Evolutionary conservation across 1,140 invertebrate genomes (phyloP).

Genomic region (Agraylea sexmaculata): DNA sequence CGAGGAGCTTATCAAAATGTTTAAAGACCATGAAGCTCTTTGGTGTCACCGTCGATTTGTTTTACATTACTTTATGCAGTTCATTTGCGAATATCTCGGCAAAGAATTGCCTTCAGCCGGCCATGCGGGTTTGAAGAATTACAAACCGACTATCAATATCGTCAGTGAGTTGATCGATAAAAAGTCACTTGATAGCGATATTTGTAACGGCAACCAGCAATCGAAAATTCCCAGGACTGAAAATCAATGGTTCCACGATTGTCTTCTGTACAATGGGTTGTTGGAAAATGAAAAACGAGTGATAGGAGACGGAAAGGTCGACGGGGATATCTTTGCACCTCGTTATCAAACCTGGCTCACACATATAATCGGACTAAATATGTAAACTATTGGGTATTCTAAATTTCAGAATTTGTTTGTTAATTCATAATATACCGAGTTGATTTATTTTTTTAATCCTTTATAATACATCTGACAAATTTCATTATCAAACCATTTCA

Average conservation of each 20-base stretch:
- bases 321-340: too few species aligned
- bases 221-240: slow-evolving; percentile 33
- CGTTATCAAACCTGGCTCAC: too few species aligned
- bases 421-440: too few species aligned
- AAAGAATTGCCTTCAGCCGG: slow-evolving; percentile 20
- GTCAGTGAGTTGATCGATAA: slow-evolving; percentile 27
- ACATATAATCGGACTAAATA: too few species aligned
- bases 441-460: too few species aligned
- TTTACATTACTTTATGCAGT: slow-evolving; percentile 7
- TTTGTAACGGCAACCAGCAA: slow-evolving; percentile 28
- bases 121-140: slow-evolving; percentile 8
- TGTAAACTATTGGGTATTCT: too few species aligned
- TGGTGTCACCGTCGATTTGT: slow-evolving; percentile 16
- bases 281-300: slow-evolving; percentile 32
- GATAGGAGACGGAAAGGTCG: too few species aligned
- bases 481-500: too few species aligned
- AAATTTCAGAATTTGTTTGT: too few species aligned
- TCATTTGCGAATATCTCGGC: slow-evolving; percentile 28
- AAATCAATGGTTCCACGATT: slow-evolving; percentile 29
- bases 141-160: slow-evolving; percentile 8
- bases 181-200: slow-evolving; percentile 24
- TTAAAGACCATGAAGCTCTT: slow-evolving; percentile 12
- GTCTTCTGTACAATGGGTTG: slow-evolving; percentile 30
- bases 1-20: slow-evolving; percentile 11
- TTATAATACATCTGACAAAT: too few species aligned